phyloP scores from a whole-genome alignment of 2,113 vertebrate genomes.

The Polypterus bichir region DNA sequence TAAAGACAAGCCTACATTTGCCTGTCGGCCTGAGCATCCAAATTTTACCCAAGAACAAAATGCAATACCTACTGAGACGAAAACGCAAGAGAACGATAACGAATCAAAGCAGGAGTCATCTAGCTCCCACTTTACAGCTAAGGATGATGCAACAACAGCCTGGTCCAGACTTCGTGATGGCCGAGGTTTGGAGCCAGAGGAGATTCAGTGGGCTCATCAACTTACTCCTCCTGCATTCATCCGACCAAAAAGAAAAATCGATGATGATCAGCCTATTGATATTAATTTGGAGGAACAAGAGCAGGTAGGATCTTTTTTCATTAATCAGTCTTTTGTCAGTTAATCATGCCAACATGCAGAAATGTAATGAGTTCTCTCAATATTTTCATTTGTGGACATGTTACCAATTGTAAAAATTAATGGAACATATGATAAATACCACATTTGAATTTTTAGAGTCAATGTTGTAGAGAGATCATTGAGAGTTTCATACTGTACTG shows the following conservation, averaged over 20 bases:
- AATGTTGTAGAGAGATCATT: too few species aligned
- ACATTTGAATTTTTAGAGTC: too few species aligned
- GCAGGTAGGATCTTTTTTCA: slow-evolving; percentile 43
- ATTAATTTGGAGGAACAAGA: slow-evolving; percentile 69
- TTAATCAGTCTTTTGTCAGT: too few species aligned
- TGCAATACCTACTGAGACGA: slow-evolving; percentile 39
- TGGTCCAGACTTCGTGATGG: slow-evolving; percentile 87
- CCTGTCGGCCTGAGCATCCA: slow-evolving; percentile 31
- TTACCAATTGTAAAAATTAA: too few species aligned
- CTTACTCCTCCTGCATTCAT: slow-evolving; percentile 74
- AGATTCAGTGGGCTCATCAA: slow-evolving; percentile 67
- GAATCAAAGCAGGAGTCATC: slow-evolving; percentile 28
- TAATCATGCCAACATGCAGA: too few species aligned
- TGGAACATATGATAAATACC: too few species aligned
- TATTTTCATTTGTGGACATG: too few species aligned
- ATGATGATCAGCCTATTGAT: slow-evolving; percentile 67
- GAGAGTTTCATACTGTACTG: too few species aligned
- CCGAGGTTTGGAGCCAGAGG: slow-evolving; percentile 83
- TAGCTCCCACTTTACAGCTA: slow-evolving; percentile 26
- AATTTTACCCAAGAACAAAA: slow-evolving; percentile 33
- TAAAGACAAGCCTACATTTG: slow-evolving; percentile 51
- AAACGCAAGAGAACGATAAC: slow-evolving; percentile 47
- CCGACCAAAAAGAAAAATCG: slow-evolving; percentile 68
- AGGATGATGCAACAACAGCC: slow-evolving; percentile 58
- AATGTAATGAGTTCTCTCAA: too few species aligned